Conservation (phyloP, 2,888 invertebrate genomes). For the Branchipolynoe longqiensis region DNA sequence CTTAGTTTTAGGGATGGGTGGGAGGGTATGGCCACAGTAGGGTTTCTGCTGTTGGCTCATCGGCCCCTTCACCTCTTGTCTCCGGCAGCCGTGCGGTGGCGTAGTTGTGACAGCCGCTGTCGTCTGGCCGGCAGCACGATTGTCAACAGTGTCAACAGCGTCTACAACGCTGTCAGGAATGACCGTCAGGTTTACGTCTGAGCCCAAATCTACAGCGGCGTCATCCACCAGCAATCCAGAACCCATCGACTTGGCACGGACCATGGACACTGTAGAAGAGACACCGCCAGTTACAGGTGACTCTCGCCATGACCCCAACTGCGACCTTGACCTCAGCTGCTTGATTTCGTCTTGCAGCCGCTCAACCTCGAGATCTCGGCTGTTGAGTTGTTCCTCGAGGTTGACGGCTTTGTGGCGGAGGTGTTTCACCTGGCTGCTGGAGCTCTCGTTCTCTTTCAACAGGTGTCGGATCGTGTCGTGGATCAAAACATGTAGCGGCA, state of each 20-base stretch:
- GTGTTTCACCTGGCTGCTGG: not conserved
- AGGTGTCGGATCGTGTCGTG: constrained; percentile 1
- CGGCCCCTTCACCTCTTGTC: not conserved
- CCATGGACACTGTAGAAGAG: not conserved
- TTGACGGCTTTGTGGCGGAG: not conserved
- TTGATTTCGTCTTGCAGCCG: not conserved
- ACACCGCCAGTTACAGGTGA: too few species aligned
- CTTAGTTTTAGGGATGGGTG: not conserved
- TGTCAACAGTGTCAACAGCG: not conserved
- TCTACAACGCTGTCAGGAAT: not conserved
- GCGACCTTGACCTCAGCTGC: not conserved
- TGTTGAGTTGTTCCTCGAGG: constrained; percentile 38
- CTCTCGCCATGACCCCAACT: not conserved
- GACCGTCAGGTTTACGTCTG: too few species aligned
- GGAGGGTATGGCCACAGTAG: not conserved
- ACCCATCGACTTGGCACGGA: too few species aligned
- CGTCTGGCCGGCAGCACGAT: not conserved
- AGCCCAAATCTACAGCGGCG: too few species aligned
- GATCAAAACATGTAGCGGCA: not conserved
- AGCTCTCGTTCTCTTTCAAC: not conserved
- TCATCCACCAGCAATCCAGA: too few species aligned
- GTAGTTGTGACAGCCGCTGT: not conserved
- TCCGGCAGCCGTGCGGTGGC: not conserved
- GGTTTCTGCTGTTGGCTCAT: not conserved
- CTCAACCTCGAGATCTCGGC: not conserved